Conservation (phyloP, 2,113 vertebrate species). For the Promerops cafer region DNA sequence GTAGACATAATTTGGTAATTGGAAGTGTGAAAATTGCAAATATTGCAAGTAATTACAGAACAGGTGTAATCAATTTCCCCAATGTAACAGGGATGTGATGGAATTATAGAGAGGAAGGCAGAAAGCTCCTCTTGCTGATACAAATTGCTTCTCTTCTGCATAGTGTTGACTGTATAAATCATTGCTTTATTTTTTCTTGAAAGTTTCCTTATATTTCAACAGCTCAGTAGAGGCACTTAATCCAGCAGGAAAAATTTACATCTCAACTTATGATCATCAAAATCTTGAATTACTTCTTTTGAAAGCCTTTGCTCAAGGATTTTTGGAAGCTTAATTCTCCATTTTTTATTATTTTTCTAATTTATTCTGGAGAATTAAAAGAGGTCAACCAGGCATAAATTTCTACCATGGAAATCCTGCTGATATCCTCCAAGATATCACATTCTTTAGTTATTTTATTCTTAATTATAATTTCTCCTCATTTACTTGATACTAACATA, state of each 20-base stretch:
- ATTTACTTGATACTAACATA: neutral
- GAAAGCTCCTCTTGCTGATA: neutral
- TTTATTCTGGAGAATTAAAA: neutral
- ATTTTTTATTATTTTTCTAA: neutral
- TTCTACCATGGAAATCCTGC: neutral
- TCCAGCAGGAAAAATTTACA: neutral
- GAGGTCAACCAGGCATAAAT: neutral
- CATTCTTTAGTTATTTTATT: neutral
- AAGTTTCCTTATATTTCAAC: neutral
- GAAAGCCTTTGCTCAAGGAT: neutral
- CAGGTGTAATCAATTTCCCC: neutral
- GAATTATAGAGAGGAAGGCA: neutral
- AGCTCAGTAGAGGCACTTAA: neutral
- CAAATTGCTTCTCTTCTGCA: neutral
- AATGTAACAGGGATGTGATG: neutral
- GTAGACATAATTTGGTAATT: neutral
- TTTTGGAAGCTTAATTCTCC: neutral
- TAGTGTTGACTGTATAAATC: neutral
- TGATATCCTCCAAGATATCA: neutral
- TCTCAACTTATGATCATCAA: neutral
- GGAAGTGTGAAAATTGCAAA: neutral
- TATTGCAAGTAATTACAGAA: neutral
- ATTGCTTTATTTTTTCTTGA: neutral
- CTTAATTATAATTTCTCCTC: neutral
- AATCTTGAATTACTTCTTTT: neutral